These are phyloP conservation scores for Sarcophaga bullata DNA, from an alignment of 1,140 invertebrate species.

Conservation along the genomic window DNA sequence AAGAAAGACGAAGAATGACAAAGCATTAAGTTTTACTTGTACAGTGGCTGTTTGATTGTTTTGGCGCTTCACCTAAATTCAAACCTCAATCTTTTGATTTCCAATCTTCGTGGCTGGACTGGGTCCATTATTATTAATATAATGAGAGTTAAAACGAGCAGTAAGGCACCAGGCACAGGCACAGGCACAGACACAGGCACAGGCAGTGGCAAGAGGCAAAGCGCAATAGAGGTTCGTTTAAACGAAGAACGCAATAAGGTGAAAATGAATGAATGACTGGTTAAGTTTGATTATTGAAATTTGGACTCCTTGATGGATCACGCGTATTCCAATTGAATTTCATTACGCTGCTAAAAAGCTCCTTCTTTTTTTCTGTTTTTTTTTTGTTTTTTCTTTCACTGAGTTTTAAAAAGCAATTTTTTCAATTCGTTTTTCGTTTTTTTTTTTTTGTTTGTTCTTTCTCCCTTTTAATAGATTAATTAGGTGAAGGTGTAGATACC, in stretches of 20 bases:
- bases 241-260: background rate
- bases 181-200: background rate
- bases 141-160: background rate
- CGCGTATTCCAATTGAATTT: conserved; percentile 32
- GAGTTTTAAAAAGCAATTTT: too few relatives aligned
- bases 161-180: background rate
- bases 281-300: conserved; percentile 36
- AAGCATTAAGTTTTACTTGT: background rate
- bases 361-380: background rate
- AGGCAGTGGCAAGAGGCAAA: background rate
- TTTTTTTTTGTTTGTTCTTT: too few relatives aligned
- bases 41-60: conserved; percentile 23
- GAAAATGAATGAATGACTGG: conserved; percentile 35
- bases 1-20: too few relatives aligned
- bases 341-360: background rate
- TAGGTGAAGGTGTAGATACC: too few relatives aligned
- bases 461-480: too few relatives aligned
- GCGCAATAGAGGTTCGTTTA: background rate
- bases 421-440: too few relatives aligned
- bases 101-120: background rate
- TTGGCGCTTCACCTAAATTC: conserved; percentile 14
- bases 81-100: background rate
- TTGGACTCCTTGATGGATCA: conserved; percentile 30
- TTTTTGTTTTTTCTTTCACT: too few relatives aligned
- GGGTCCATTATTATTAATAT: too few relatives aligned